Percentiles rank a stretch among this genome's conserved stretches.
Evolutionary conservation across 2,113 vertebrate genomes (phyloP).

Genomic region (Laticauda colubrina): DNA sequence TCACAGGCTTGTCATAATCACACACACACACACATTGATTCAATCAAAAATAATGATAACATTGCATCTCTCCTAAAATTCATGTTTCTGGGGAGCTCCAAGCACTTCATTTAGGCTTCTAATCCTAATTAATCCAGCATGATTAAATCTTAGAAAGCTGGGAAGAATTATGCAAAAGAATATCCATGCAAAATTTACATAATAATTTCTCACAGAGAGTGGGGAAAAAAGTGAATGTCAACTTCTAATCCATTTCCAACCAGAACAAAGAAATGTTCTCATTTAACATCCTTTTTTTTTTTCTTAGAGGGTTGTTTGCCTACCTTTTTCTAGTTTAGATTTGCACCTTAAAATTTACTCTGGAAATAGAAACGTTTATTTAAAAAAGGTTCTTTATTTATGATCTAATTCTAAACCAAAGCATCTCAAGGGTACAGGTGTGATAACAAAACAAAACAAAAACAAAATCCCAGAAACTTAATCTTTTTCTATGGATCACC

Average conservation of each 20-base stretch:
- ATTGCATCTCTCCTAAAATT: background rate
- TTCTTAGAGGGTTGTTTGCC: background rate
- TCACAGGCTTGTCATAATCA: background rate
- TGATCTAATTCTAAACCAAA: no score
- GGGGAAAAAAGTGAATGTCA: background rate
- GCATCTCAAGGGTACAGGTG: background rate
- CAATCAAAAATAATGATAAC: background rate
- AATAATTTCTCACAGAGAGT: background rate
- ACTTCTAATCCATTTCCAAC: background rate
- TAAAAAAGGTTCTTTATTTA: background rate
- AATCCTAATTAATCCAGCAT: background rate
- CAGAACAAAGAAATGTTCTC: background rate
- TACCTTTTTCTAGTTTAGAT: background rate
- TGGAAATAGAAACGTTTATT: background rate
- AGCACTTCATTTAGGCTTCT: background rate
- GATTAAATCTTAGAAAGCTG: background rate
- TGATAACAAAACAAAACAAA: background rate
- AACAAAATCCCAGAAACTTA: background rate
- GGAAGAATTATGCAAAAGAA: background rate
- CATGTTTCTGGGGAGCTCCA: background rate
- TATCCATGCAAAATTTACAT: background rate
- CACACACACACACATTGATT: background rate
- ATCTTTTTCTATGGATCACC: background rate
- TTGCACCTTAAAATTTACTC: background rate
- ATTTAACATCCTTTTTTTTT: background rate